Evolutionary conservation across 2,888 invertebrate species (phyloP), one percentile per base, ranked within the genome.

Genomic region (Megamerina dolium): DNA sequence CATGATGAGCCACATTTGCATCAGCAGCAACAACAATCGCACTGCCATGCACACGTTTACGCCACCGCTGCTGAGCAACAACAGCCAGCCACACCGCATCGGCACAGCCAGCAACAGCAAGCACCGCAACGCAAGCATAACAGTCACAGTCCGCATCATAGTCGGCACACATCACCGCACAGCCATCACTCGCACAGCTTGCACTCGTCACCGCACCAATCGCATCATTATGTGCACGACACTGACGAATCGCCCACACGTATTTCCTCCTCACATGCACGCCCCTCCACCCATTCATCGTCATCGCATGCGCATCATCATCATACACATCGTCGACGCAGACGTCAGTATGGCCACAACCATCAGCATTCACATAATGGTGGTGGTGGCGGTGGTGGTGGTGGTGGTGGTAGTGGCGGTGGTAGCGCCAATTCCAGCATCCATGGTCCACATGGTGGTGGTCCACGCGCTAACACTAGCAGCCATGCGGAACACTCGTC

Each of bases 151-250:
- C 55, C 48, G 38, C 55, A 57, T 44, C 59, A 56, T 35, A 62
- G 63, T 50, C 62, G 60, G 5, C 62, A 62, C 41, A 59, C 62
- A n/a, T 66, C 66, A 41, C 64, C 64, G 38, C 63, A 60, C 49
- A 65, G 58, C 35, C 61, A 58, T 41, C 66, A 58, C 48, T 57
- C 57, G 33, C 60, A 45, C 49, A 61, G 55, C 46, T 51, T 54
- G 33, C 62, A 62, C 43, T 52, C 60, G 32, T 61, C 60, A 43
- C 58, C 59, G 19, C 59, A 60, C 43, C 58, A 59, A 40, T 53
- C 56, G 30, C 57, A 57, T 19, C 57, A 54, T 45, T 56, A 56
- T 43, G 48, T 55, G 45, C 60, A 58, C 37, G 58, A 45, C 44
- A 33, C 35, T 23, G 23, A 23, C n/a, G 39, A 29, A 13, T 43